Conservation (phyloP, 2,113 vertebrate species). For the Alces alces region DNA sequence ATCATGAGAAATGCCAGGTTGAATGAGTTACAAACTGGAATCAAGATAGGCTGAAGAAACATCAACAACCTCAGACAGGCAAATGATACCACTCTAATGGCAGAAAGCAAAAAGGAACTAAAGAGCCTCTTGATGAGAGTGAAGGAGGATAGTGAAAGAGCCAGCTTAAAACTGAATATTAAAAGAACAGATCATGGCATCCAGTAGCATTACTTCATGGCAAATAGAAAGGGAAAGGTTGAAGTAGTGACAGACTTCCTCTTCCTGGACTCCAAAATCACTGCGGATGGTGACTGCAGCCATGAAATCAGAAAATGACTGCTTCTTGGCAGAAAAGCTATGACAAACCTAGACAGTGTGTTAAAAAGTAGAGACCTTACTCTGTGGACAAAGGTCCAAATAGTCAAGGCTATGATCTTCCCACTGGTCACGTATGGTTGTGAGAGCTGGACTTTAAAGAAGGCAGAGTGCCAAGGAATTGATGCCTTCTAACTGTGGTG, state of each 20-base stretch:
- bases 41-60: neutral
- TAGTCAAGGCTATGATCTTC: neutral
- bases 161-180: neutral
- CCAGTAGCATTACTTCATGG: neutral
- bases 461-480: neutral
- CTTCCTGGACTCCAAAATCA: neutral
- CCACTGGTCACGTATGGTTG: fast-evolving
- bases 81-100: neutral
- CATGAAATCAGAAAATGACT: neutral
- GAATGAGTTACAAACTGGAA: neutral
- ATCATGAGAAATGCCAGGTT: neutral
- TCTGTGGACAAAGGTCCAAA: neutral
- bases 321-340: neutral
- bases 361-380: neutral
- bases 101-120: neutral
- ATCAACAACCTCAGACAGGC: neutral
- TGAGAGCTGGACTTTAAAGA: neutral
- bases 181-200: neutral
- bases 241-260: neutral
- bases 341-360: neutral
- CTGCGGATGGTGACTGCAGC: neutral
- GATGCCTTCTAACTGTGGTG: neutral
- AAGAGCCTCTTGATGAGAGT: neutral
- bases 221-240: neutral
- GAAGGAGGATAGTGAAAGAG: neutral